phyloP scores from a whole-genome alignment of 1,140 invertebrate genomes.

The Leucophenga varia region DNA sequence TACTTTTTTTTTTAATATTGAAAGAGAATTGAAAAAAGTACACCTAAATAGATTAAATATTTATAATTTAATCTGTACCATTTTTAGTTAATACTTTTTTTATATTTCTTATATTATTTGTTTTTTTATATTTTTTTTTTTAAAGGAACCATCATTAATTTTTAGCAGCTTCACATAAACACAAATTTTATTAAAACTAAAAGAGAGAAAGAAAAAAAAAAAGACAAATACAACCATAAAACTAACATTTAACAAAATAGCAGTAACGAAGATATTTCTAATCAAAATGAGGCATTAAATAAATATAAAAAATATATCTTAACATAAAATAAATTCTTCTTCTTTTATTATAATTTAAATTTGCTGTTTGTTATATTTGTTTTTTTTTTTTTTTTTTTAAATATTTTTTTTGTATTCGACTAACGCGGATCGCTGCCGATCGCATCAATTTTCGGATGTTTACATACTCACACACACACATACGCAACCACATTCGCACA shows the following conservation, averaged over 20 bases:
- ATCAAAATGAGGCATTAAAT: background rate
- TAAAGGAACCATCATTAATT: background rate
- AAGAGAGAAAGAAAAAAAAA: slow-evolving; percentile 13
- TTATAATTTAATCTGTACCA: too few relatives aligned
- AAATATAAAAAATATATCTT: slow-evolving; percentile 13
- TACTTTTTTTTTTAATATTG: too few relatives aligned
- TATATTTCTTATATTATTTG: too few relatives aligned
- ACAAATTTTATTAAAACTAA: too few relatives aligned
- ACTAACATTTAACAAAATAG: slow-evolving; percentile 28
- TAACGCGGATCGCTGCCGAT: slow-evolving; percentile 61
- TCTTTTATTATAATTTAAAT: slow-evolving; percentile 51
- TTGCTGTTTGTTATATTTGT: slow-evolving; percentile 54
- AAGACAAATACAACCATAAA: slow-evolving; percentile 18
- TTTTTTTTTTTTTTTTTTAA: slow-evolving; percentile 59
- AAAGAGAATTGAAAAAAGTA: too few relatives aligned
- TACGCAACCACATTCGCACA: background rate
- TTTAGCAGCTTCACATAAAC: too few relatives aligned
- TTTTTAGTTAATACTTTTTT: too few relatives aligned
- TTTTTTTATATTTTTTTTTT: too few relatives aligned
- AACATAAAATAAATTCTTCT: slow-evolving; percentile 26
- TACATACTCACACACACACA: slow-evolving; percentile 7
- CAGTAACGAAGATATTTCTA: slow-evolving; percentile 27
- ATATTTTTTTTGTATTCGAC: slow-evolving; percentile 57
- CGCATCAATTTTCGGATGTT: slow-evolving; percentile 44
- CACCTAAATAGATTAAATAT: too few relatives aligned